phyloP scores from a whole-genome alignment of 2,888 invertebrate genomes.

The Erannis defoliaria region DNA sequence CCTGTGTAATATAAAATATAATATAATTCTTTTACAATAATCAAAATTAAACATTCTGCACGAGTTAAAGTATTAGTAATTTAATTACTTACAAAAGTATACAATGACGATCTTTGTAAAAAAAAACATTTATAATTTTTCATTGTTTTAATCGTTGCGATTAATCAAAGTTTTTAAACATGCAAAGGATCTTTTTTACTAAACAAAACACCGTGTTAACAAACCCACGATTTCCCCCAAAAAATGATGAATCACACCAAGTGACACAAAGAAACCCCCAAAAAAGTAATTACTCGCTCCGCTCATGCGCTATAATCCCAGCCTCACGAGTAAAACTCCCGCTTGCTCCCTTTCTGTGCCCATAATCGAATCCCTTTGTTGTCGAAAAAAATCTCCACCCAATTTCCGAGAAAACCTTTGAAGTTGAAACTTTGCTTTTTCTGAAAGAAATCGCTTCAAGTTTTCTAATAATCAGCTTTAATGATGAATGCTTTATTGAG shows the following conservation, averaged over 20 bases:
- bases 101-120: too few species aligned
- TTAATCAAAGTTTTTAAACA: too few species aligned
- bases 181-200: too few species aligned
- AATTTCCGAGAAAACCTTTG: slow-evolving; percentile 58
- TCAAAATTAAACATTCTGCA: too few species aligned
- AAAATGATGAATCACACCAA: slow-evolving; percentile 16
- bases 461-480: slow-evolving; percentile 49
- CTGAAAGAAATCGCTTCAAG: slow-evolving; percentile 46
- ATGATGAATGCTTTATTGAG: slow-evolving; percentile 45
- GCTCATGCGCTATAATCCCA: slow-evolving; percentile 25
- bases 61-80: too few species aligned
- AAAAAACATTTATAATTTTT: background rate
- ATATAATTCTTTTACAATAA: too few species aligned
- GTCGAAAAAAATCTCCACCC: slow-evolving; percentile 57
- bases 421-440: slow-evolving; percentile 55
- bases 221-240: background rate
- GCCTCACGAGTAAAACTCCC: slow-evolving; percentile 41
- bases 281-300: slow-evolving; percentile 29
- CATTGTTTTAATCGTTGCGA: too few species aligned
- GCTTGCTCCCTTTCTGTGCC: slow-evolving; percentile 50
- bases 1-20: too few species aligned
- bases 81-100: too few species aligned
- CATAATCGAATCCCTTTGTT: slow-evolving; percentile 66
- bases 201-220: background rate
- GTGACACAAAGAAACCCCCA: slow-evolving; percentile 8